Percentiles rank a stretch among this genome's conserved stretches.
These are phyloP conservation scores for Dorcus hopei DNA, from an alignment of 2,888 invertebrate genomes.

Conservation along the genomic window DNA sequence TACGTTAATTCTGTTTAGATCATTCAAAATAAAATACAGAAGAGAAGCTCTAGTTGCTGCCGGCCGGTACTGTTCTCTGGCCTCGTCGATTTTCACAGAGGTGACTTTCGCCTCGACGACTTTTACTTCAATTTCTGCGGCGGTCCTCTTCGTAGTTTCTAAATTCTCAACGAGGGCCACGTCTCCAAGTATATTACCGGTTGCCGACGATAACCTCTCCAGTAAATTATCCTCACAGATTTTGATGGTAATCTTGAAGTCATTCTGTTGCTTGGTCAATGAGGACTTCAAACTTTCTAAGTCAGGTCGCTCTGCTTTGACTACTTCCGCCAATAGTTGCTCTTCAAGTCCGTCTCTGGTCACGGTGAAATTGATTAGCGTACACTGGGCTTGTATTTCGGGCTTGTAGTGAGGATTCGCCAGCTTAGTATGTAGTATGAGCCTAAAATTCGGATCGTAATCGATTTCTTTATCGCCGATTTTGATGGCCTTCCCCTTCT, in stretches of 20 bases:
- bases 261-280: constrained; percentile 88
- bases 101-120: constrained; percentile 85
- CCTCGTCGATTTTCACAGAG: constrained; percentile 83
- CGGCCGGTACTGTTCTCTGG: constrained; percentile 81
- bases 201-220: constrained; percentile 82
- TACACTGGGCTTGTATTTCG: constrained; percentile 95
- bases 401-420: constrained; percentile 96
- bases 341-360: constrained; percentile 90
- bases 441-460: constrained; percentile 74
- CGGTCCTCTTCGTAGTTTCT: constrained; percentile 90
- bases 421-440: constrained; percentile 88
- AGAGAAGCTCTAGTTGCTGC: constrained; percentile 86
- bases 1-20: constrained; percentile 86
- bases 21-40: constrained; percentile 90
- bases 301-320: constrained; percentile 89
- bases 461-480: constrained; percentile 93
- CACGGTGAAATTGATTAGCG: constrained; percentile 93
- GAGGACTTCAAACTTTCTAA: constrained; percentile 78
- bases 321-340: constrained; percentile 88
- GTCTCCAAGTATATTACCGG: constrained; percentile 88
- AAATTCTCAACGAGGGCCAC: constrained; percentile 87
- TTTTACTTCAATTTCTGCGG: constrained; percentile 84
- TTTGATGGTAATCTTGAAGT: constrained; percentile 90
- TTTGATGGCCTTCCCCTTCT: constrained; percentile 77
- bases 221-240: constrained; percentile 87